Percentiles rank a stretch among this genome's conserved stretches.
These are phyloP conservation scores for Montipora cactus DNA, from an alignment of 64 coral and sea anemone species.

Conservation along the genomic window DNA sequence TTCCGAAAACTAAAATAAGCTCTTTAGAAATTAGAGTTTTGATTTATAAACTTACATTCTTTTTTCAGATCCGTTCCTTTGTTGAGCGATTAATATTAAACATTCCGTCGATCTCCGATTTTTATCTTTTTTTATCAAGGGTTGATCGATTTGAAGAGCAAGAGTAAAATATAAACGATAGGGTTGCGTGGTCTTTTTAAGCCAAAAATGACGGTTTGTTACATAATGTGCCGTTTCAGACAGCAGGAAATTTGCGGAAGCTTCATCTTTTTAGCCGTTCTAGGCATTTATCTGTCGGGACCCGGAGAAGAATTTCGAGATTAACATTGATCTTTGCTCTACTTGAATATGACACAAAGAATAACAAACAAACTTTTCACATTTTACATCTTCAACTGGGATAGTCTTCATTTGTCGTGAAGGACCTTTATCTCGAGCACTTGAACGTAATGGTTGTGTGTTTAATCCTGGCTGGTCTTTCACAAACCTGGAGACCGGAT, in stretches of 20 bases:
- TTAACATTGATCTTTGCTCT: constrained; percentile 22
- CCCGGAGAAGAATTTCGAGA: constrained; percentile 4
- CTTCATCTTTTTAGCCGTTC: constrained; percentile 21
- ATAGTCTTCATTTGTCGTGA: neutral
- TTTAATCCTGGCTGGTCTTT: neutral
- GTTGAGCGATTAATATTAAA: neutral
- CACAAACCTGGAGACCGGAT: neutral
- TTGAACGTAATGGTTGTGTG: neutral
- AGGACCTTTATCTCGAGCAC: neutral
- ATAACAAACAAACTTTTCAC: neutral
- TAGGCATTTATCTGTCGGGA: constrained; percentile 1
- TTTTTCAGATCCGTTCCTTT: neutral
- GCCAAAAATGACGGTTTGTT: neutral
- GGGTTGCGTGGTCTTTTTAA: neutral
- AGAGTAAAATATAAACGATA: neutral
- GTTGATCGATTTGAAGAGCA: neutral
- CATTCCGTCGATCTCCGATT: neutral
- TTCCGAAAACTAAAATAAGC: neutral
- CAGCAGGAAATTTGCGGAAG: constrained; percentile 18
- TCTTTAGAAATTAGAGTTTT: no score
- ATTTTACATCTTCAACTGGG: neutral
- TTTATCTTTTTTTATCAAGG: neutral
- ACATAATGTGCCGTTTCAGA: neutral
- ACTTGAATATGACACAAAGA: constrained; percentile 6
- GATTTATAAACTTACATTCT: no score